Conservation (phyloP, 2,113 vertebrate genomes). For the Pelvicachromis taeniatus region DNA sequence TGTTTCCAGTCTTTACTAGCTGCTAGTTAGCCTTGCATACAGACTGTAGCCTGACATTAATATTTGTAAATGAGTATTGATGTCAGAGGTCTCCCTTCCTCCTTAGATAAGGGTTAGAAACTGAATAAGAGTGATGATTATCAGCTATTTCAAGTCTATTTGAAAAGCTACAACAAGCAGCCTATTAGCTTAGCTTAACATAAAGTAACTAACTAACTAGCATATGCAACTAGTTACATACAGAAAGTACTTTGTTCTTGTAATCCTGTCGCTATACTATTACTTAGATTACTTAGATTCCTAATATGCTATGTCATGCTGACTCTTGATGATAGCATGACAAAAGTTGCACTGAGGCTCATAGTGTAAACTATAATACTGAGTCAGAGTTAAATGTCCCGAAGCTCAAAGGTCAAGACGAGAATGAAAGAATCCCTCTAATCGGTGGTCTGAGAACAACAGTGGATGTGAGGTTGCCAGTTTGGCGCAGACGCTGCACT, state of each 20-base stretch:
- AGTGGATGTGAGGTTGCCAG: conserved; percentile 28
- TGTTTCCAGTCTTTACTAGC: background rate
- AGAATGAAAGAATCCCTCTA: conserved; percentile 21
- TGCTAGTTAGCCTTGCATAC: background rate
- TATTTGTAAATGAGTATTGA: background rate
- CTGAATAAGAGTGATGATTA: background rate
- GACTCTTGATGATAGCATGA: background rate
- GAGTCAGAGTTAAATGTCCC: background rate
- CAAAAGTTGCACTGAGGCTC: background rate
- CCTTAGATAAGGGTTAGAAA: background rate
- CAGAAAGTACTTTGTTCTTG: background rate
- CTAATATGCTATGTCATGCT: background rate
- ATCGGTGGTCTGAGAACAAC: background rate
- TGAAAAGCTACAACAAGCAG: background rate
- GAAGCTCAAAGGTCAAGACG: conserved; percentile 1
- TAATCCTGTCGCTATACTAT: background rate
- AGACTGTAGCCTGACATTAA: background rate
- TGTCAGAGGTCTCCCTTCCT: background rate
- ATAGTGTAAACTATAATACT: conserved; percentile 11
- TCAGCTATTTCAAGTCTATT: background rate
- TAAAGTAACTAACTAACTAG: too few species aligned
- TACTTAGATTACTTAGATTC: background rate
- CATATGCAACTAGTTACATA: background rate
- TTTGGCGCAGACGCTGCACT: conserved; percentile 30
- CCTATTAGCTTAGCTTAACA: background rate